Conservation (phyloP, 1,140 invertebrate genomes). For the Drosophila biarmipes region DNA sequence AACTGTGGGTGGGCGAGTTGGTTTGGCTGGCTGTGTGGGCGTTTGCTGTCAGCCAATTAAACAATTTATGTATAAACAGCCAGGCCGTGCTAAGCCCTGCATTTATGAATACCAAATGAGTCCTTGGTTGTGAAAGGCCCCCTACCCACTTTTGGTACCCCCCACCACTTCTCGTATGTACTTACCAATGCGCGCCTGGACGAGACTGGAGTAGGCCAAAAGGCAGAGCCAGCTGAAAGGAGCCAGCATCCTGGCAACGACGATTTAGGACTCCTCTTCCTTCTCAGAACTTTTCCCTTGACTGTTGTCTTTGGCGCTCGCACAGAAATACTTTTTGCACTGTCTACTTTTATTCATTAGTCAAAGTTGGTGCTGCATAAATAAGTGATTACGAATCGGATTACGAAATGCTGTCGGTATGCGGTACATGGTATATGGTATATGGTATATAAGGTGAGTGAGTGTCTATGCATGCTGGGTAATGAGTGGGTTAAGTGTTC, state of each 20-base stretch:
- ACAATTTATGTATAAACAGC: slow-evolving; percentile 74
- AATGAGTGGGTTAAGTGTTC: slow-evolving; percentile 11
- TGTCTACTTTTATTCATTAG: slow-evolving; percentile 80
- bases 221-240: slow-evolving; percentile 65
- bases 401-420: slow-evolving; percentile 28
- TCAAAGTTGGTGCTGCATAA: slow-evolving; percentile 77
- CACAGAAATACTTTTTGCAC: slow-evolving; percentile 58
- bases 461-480: slow-evolving; percentile 10
- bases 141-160: not conserved
- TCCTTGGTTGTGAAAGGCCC: slow-evolving; percentile 14
- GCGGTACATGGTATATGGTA: not conserved
- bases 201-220: slow-evolving; percentile 52
- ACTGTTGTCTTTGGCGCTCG: slow-evolving; percentile 17
- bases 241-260: slow-evolving; percentile 52
- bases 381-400: slow-evolving; percentile 70
- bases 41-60: slow-evolving; percentile 73
- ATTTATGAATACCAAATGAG: slow-evolving; percentile 81
- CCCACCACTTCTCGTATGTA: slow-evolving; percentile 19
- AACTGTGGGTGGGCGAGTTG: not conserved
- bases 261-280: slow-evolving; percentile 43
- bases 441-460: slow-evolving; percentile 1
- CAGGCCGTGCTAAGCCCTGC: slow-evolving; percentile 58
- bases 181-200: slow-evolving; percentile 77
- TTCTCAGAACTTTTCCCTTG: slow-evolving; percentile 55
- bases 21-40: not conserved